Evolutionary conservation across 2,797 vertebrate genomes (phyloP).

Genomic region (Adelosebastes latens): DNA sequence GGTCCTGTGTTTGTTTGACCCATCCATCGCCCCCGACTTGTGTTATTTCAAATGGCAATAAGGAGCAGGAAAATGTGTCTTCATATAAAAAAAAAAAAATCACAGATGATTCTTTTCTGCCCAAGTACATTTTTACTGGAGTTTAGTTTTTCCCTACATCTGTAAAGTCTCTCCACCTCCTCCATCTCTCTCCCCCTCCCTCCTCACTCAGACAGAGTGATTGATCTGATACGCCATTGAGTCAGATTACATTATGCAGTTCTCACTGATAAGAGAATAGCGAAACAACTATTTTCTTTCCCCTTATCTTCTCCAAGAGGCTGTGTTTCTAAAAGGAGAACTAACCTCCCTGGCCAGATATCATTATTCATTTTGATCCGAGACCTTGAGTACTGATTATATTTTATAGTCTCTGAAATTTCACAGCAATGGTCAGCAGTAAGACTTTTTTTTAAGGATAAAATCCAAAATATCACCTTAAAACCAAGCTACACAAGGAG

Average conservation of each 20-base stretch:
- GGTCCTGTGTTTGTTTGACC: too few species aligned
- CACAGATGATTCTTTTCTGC: background rate
- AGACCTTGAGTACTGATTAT: slow-evolving; percentile 67
- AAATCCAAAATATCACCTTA: slow-evolving; percentile 34
- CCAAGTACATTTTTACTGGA: background rate
- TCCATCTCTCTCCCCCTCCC: background rate
- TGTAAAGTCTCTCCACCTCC: slow-evolving; percentile 4
- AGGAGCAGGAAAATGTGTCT: background rate
- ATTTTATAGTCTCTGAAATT: slow-evolving; percentile 63
- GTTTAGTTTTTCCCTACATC: slow-evolving; percentile 26
- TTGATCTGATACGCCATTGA: slow-evolving; percentile 78
- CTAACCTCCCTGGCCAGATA: slow-evolving; percentile 66
- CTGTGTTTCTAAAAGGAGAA: slow-evolving; percentile 78
- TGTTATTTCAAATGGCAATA: background rate
- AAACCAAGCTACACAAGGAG: slow-evolving; percentile 13
- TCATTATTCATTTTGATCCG: slow-evolving; percentile 79
- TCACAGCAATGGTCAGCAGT: slow-evolving; percentile 45
- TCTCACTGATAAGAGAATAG: slow-evolving; percentile 77
- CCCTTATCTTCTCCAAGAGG: slow-evolving; percentile 74
- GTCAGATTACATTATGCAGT: slow-evolving; percentile 81
- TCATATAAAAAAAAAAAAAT: background rate
- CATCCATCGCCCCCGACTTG: too few species aligned
- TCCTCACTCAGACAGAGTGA: slow-evolving; percentile 63
- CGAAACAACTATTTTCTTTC: slow-evolving; percentile 80
- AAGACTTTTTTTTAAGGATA: slow-evolving; percentile 8